Conservation (phyloP, 2,888 invertebrate species). For the Epinotia bilunana region DNA sequence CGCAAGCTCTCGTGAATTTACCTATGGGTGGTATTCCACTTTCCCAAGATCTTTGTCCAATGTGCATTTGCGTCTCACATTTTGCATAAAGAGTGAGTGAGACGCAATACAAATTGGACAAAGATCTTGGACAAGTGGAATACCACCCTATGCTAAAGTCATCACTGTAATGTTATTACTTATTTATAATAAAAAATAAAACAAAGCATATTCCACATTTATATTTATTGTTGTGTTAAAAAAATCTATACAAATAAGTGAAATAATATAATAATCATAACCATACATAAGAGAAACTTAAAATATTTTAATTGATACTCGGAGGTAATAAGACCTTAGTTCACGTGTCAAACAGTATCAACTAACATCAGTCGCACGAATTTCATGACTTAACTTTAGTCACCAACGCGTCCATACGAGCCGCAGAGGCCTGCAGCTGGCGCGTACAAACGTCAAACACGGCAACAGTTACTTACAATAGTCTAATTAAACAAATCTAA, state of each 20-base stretch:
- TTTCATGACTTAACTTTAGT: conserved; percentile 62
- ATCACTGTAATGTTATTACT: too few relatives aligned
- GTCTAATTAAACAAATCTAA: conserved; percentile 73
- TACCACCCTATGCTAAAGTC: too few relatives aligned
- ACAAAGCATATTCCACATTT: conserved; percentile 79
- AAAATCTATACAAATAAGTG: conserved; percentile 84
- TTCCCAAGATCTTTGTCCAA: too few relatives aligned
- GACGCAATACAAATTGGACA: too few relatives aligned
- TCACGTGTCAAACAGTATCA: conserved; percentile 78
- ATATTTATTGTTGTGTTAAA: conserved; percentile 84
- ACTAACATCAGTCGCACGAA: conserved; percentile 77
- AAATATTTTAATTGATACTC: conserved; percentile 82
- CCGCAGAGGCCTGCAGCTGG: conserved; percentile 57
- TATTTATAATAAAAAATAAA: conserved; percentile 58
- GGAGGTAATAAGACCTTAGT: conserved; percentile 83
- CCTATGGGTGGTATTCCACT: too few relatives aligned
- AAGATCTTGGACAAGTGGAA: too few relatives aligned
- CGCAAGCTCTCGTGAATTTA: background rate
- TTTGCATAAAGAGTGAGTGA: too few relatives aligned
- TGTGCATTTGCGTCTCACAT: too few relatives aligned
- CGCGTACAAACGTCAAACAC: conserved; percentile 67
- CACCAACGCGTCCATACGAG: conserved; percentile 57
- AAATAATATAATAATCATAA: conserved; percentile 81
- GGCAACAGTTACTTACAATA: conserved; percentile 75
- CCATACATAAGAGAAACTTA: conserved; percentile 74